phyloP scores from a whole-genome alignment of 2,888 invertebrate species.

The Cylindroiulus punctatus region DNA sequence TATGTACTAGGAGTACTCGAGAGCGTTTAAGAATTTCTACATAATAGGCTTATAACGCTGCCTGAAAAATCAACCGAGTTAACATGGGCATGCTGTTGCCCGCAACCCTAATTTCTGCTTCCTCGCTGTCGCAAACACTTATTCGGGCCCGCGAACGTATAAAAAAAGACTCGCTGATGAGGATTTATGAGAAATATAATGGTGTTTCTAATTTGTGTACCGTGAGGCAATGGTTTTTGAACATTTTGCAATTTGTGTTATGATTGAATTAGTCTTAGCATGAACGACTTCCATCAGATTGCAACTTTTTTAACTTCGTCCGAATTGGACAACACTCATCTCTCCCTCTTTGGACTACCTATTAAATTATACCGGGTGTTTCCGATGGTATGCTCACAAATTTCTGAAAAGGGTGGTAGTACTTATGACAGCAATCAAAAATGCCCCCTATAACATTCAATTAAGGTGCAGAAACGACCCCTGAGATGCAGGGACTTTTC shows the following conservation, averaged over 20 bases:
- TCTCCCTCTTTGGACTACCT: too few relatives aligned
- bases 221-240: not conserved
- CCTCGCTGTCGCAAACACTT: not conserved
- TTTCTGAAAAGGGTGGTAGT: too few relatives aligned
- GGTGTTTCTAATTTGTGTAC: not conserved
- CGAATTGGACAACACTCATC: too few relatives aligned
- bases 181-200: not conserved
- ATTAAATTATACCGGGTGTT: too few relatives aligned
- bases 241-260: not conserved
- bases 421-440: too few relatives aligned
- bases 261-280: too few relatives aligned
- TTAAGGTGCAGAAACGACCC: too few relatives aligned
- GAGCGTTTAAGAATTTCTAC: slow-evolving; percentile 40
- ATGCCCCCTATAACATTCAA: too few relatives aligned
- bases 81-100: not conserved
- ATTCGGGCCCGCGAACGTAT: not conserved
- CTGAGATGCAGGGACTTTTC: too few relatives aligned
- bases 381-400: too few relatives aligned
- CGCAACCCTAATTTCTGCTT: not conserved
- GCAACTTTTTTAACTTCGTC: too few relatives aligned
- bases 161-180: not conserved
- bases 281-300: too few relatives aligned
- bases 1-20: slow-evolving; percentile 17
- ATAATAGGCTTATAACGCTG: slow-evolving; percentile 43
- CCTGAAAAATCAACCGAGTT: not conserved